Evolutionary conservation across 2,113 vertebrate species (phyloP).

Genomic region (Neolamprologus modestus): DNA sequence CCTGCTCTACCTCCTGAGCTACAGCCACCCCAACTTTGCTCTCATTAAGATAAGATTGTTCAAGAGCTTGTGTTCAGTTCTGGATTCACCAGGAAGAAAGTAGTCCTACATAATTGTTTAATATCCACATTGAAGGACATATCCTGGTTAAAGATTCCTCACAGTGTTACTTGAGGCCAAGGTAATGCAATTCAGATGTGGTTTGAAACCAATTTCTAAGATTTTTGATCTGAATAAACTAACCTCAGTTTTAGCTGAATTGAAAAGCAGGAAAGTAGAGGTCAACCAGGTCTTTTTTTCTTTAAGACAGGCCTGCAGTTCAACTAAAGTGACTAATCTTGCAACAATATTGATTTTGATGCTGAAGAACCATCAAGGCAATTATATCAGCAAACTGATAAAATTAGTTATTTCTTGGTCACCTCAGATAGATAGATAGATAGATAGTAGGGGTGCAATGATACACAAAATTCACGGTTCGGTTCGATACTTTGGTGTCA

Average conservation of each 20-base stretch:
- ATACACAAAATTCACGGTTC: too few relatives aligned
- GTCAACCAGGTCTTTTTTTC: not conserved
- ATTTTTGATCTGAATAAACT: not conserved
- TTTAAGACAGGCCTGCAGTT: not conserved
- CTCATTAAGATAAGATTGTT: not conserved
- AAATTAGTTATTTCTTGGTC: not conserved
- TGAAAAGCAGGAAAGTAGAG: not conserved
- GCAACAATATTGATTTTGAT: not conserved
- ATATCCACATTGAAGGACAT: not conserved
- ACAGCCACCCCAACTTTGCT: too few relatives aligned
- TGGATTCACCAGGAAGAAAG: not conserved
- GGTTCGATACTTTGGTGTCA: too few relatives aligned
- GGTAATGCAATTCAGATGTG: not conserved
- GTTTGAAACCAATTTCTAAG: not conserved
- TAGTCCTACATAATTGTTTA: not conserved
- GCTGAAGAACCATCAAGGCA: accelerated
- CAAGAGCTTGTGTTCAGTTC: not conserved
- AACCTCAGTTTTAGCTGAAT: not conserved
- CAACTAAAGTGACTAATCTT: not conserved
- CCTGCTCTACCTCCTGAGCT: too few relatives aligned
- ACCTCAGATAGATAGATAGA: not conserved
- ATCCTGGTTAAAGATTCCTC: not conserved
- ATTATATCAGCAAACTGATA: not conserved
- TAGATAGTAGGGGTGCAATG: too few relatives aligned
- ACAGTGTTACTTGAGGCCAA: not conserved